Evolutionary conservation across 2,113 vertebrate genomes (phyloP), one percentile per base, ranked within the genome.

Genomic region (Crocuta crocuta): DNA sequence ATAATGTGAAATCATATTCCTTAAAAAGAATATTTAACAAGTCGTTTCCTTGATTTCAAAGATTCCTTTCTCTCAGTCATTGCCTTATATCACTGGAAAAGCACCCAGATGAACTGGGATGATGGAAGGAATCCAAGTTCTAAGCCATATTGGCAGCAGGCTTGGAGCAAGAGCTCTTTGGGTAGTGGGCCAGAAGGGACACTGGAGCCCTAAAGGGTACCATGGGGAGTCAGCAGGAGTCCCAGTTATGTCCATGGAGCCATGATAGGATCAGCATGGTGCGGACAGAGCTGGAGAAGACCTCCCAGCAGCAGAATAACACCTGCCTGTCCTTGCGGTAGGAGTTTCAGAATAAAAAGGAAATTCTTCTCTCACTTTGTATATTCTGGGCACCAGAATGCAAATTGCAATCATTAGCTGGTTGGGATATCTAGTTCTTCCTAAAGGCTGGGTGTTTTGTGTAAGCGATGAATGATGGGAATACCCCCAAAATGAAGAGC

Each of bases 141-240:
- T 89, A 63, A 89, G 63, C 7, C 1, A 12, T 4, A 0, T 0
- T 5, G 33, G 0, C 1, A n/a, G 2, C 5, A 55, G 39, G 2
- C 15, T 17, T 48, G 10, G 11, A 33, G 35, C 7, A 17, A 26
- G 8, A 23, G 13, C 50, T 23, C 17, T 45, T 87, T 5, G 39
- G n/a, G 1, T 28, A 39, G 5, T 16, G 31, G 15, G 1, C 5
- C 24, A 4, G 28, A 78, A 76, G 35, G 28, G 53, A 24, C 33
- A 7, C 1, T 65, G 55, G 50, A 16, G 17, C 24, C 43, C 6
- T 48, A 4, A 11, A 48, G 24, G n/a, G 6, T 31, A 21, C 1
- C 35, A 16, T 1, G 28, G 12, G 28, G 11, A 17, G 35, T 84
- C 13, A 10, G 4, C 10, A 39, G 24, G 1, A 28, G n/a, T 78